Base-by-base conservation (phyloP, 2,888 invertebrate species). In the Acleris laterana region DNA sequence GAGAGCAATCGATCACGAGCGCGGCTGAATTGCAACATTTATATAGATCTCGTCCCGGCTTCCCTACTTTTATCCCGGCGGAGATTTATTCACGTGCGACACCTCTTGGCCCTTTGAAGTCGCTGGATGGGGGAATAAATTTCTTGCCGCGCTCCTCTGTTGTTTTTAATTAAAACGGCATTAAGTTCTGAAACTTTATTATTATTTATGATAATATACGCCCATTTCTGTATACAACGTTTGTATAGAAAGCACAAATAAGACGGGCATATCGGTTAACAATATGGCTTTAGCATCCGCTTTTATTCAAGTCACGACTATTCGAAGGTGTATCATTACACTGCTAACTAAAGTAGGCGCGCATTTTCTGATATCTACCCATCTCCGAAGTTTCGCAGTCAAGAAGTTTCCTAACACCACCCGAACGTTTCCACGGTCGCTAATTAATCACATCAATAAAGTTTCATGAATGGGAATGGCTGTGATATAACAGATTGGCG, bases 31-130 rank as follows among this genome's bases (percentile, higher is more conserved):
- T 84, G 87, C 87, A 87, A 88, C 87, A 87, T 88, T 88, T 87
- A 86, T 89, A 87, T 81, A 85, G 85, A 87, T 85, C 82, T 74
- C 80, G 77, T 80, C 79, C 80, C 76, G 76, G 82, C 80, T 83
- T 82, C 80, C 80, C 85, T 79, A 81, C 84, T 87, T 85, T 84
- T 84, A 85, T 86, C 84, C 86, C 82, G 78, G 75, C 78, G 72
- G 74, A 87, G 91, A 90, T 91, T 91, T 90, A 85, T 85, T 82
- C 83, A 80, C 79, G 78, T 82, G 84, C 84, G 88, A 87, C 89
- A 89, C 85, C 86, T 86, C 82, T 77, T 76, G 84, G 86, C 87
- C 89, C 90, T 90, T 91, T 91, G 90, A 90, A 90, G 89, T 89
- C 81, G 80, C 78, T 79, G 76, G 83, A 84, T 84, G 76, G 83